phyloP scores from a whole-genome alignment of 2,797 vertebrate species.

The Myotis planiceps region DNA sequence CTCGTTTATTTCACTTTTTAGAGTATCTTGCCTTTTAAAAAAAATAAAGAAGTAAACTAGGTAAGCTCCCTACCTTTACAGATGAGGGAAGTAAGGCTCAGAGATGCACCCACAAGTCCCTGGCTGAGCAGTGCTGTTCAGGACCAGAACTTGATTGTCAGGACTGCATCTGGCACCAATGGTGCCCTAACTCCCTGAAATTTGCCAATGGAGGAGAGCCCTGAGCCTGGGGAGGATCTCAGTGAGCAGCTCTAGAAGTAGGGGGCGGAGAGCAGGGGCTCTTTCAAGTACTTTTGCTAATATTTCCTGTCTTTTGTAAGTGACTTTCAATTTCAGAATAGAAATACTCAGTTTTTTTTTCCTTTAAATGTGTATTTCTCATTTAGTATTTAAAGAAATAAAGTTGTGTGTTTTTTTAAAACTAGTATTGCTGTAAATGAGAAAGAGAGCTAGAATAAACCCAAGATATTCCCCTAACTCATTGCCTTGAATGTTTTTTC shows the following conservation, averaged over 20 bases:
- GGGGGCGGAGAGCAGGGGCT: background rate
- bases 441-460: background rate
- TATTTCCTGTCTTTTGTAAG: background rate
- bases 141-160: background rate
- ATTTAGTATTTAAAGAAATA: conserved; percentile 20
- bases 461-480: background rate
- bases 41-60: background rate
- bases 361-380: background rate
- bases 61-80: background rate
- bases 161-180: background rate
- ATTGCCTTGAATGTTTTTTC: background rate
- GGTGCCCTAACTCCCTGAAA: background rate
- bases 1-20: background rate
- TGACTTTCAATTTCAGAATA: background rate
- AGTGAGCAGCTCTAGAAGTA: background rate
- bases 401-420: background rate
- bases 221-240: background rate
- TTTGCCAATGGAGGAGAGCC: background rate
- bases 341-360: conserved; percentile 19
- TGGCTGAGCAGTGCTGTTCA: background rate
- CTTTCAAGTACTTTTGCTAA: background rate
- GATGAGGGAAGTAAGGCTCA: background rate
- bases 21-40: background rate
- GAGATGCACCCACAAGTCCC: background rate
- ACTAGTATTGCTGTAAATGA: background rate